Base-by-base conservation (phyloP, 2,113 vertebrate species). In the Holacanthus passer region DNA sequence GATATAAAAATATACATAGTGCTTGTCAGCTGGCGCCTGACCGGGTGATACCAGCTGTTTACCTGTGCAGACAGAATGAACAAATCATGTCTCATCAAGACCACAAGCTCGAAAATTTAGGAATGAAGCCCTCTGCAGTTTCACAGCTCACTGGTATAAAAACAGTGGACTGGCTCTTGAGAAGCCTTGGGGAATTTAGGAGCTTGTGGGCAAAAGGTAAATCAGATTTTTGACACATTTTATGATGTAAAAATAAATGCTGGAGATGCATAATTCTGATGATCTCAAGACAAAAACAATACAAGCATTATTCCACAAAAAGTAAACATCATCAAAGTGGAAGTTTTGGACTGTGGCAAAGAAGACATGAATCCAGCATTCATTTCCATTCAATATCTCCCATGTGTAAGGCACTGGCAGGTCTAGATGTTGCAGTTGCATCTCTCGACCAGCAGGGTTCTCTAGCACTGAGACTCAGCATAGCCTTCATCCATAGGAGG, bases 401-500 rank as follows among this genome's bases (percentile, higher is more conserved):
- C 13, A 32, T 22, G 22, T 39, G 39, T 17, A 6, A 66, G 59
- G 58, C 63, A 7, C 37, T 7, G 39, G 39, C 2, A 43, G 69
- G 55, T 77, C 55, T 43, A 24, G 1, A 62, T 27, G n/a, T 17
- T 81, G 81, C 45, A 77, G 67, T 79, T 75, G n/a, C 68, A 52
- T 8, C 5, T 39, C n/a, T 20, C 60, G 8, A 20, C 73, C 83
- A 87, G 67, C 58, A 67, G 82, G 82, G 74, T 45, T 45, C 64
- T 81, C 88, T 95, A 95, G 75, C 78, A 93, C 70, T 83, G 90
- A 64, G 94, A 94, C 76, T 95, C 94, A 0, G 85, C 85, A 32
- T 81, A 68, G 5, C 43, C 39, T 22, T 89, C 77, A 1, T 88
- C 75, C 4, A 13, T 1, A 2, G 67, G 59, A 65, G 65, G 66